These are phyloP conservation scores for Leptinotarsa texana DNA, from an alignment of 1,140 invertebrate genomes.

Conservation along the genomic window DNA sequence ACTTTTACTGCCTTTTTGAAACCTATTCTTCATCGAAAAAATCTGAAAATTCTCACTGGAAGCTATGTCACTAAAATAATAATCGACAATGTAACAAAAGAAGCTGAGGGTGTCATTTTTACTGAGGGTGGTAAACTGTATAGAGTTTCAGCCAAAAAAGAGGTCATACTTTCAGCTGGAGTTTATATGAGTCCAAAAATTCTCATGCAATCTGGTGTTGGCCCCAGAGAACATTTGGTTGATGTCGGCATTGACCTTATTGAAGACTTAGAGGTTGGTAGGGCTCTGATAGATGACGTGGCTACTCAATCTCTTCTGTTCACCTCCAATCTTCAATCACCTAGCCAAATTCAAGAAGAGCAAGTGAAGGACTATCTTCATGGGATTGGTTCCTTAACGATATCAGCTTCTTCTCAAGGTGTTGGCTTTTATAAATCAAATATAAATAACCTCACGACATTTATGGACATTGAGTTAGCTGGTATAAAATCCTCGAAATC, in stretches of 20 bases:
- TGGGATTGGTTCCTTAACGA: slow-evolving; percentile 33
- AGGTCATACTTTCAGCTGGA: slow-evolving; percentile 65
- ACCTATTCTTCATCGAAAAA: slow-evolving; percentile 57
- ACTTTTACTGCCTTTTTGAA: slow-evolving; percentile 62
- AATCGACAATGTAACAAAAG: slow-evolving; percentile 61
- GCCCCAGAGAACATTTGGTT: slow-evolving; percentile 58
- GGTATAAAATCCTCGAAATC: slow-evolving; percentile 14
- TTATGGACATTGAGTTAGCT: slow-evolving; percentile 35
- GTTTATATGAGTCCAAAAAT: slow-evolving; percentile 57
- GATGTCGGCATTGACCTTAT: slow-evolving; percentile 54
- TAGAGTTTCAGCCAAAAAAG: slow-evolving; percentile 57
- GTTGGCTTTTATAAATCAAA: slow-evolving; percentile 33
- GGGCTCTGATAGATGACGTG: slow-evolving; percentile 75
- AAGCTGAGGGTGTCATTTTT: slow-evolving; percentile 66
- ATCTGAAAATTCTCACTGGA: slow-evolving; percentile 59
- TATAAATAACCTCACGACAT: slow-evolving; percentile 26
- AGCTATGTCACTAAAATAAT: slow-evolving; percentile 58
- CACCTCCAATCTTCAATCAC: slow-evolving; percentile 56
- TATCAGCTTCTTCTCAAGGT: slow-evolving; percentile 28
- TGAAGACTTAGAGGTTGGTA: slow-evolving; percentile 66
- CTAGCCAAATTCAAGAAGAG: background rate
- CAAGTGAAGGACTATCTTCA: slow-evolving; percentile 23
- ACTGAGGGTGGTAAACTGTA: slow-evolving; percentile 49
- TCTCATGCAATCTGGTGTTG: slow-evolving; percentile 65
- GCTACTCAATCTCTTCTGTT: slow-evolving; percentile 59